Base-by-base conservation (phyloP, 1,140 invertebrate genomes). In the Pinna nobilis region DNA sequence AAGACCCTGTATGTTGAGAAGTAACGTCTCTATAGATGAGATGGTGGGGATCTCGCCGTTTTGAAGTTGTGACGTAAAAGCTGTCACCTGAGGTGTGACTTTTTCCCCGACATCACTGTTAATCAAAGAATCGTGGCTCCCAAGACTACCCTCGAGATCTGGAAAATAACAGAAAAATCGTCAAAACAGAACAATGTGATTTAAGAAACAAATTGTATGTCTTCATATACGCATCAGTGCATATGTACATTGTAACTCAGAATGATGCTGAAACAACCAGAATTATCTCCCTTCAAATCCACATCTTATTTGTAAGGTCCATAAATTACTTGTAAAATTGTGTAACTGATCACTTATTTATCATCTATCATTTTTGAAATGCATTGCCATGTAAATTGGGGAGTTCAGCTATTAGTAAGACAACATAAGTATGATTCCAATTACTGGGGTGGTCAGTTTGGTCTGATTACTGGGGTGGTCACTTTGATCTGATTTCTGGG, bases 1-100 rank as follows among this genome's bases (percentile, higher is more conserved):
- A 71, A 98, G 92, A 25, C 96, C 96, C 89, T 98, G 96, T 82
- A 98, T 98, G 89, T 98, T 98, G 78, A 96, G 92, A 57, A 98
- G 92, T 51, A 98, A 92, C 47, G 96, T 97, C 89, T 98, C 96
- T 23, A 96, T 97, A 79, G 95, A 96, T 72, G 93, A 94, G 93
- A 83, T 74, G 15, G 73, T 70, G 9, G 59, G 57, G 7, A 47
- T 63, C 11, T 81, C 79, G 20, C 81, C 79, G 32, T 81, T 81
- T 3, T 78, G 61, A 5, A 82, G 25, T 20, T 74, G 74, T 5
- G 65, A 44, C 18, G 57, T 39, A 30, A 65, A 70, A 7, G 32
- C 20, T 11, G 70, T 70, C 0, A 55, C 13, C 20, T 53, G 65
- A 32, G 69, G 47, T 7, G 28, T 18, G n/a, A 53, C 32, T 35